Evolutionary conservation across 2,113 vertebrate genomes (phyloP), one percentile per base, ranked within the genome.

Genomic region (Picathartes gymnocephalus): DNA sequence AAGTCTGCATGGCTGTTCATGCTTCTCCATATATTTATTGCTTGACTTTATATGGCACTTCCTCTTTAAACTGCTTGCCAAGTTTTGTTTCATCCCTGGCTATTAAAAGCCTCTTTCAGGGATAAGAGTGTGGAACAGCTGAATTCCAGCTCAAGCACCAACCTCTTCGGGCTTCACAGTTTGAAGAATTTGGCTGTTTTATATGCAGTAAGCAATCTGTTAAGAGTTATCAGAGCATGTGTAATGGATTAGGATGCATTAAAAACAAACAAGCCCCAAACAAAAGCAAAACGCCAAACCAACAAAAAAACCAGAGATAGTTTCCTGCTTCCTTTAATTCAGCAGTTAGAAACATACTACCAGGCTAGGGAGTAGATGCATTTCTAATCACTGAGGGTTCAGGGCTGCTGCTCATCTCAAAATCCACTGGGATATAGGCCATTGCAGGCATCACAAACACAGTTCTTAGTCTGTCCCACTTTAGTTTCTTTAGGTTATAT

Each of bases 311-410:
- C 2, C 4, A 19, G 19, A 9, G 17, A 20, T 13, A 48, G 4
- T 50, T 57, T 88, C 20, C 62, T 27, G 25, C 19, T 80, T 79
- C 15, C 24, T 92, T 76, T 51, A 90, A 51, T 79, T 76, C 23
- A 82, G 37, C 25, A 33, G 16, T 72, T 72, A 76, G 21, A 90
- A 64, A 19, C 11, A 23, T 64, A 30, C 21, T 27, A 16, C 14
- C 5, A 31, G 15, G 3, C 3, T 35, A 35, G 28, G 14, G 30
- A 79, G 9, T 47, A 39, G 1, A 17, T 35, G 54, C 0, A 53
- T 74, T 85, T 72, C 27, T 51, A 39, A 64, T 57, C 25, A 27
- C 24, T 44, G 30, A 1, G 3, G 6, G 28, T 57, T 40, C 39
- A 62, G 47, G 12, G 6, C 20, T 21, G 14, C 65, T 70, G 33